Evolutionary conservation across 2,113 vertebrate genomes (phyloP), one percentile per base, ranked within the genome.

Genomic region (Xiphophorus couchianus): DNA sequence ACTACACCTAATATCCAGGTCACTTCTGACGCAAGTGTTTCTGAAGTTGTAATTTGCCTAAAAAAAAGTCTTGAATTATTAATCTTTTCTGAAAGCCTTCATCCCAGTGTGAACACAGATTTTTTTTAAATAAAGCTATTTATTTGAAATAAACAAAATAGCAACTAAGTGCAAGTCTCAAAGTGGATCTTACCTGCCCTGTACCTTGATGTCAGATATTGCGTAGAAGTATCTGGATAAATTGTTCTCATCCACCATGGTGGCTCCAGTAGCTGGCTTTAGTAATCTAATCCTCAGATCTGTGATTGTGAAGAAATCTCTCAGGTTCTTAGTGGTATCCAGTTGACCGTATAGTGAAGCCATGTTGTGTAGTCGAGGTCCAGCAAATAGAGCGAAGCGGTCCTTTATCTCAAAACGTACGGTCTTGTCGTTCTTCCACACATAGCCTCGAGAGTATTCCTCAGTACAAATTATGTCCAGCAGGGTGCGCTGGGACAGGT

Each of bases 401-500:
- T 99, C 98, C 94, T 98, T 99, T 90, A 99, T 98, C 93, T 99
- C 98, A 4, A 99, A 99, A 81, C 97, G 97, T 65, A 99, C 97
- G 0, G 96, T 97, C 93, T 99, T 99, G 92, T 97, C 98, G 37
- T 98, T 96, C 83, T 98, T 97, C 95, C 95, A 96, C 85, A 96
- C 96, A 19, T 99, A 99, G 60, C 97, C 96, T 0, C 96, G 93
- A 62, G 98, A 99, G 86, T 99, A 99, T 87, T 99, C 98, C 93
- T 99, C 98, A 0, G 98, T 99, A 92, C 98, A 99, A 94, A 99
- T 99, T 86, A 99, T 99, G 93, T 99, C 97, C 88, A 99, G 93
- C 82, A 99, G 95, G 0, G 97, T 97, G 76, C 94, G 94, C 90
- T 98, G 96, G 0, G 97, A 96, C 77, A 99, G 95, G 85, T 99